phyloP scores from a whole-genome alignment of 2,113 vertebrate genomes.

The Mus spicilegus region DNA sequence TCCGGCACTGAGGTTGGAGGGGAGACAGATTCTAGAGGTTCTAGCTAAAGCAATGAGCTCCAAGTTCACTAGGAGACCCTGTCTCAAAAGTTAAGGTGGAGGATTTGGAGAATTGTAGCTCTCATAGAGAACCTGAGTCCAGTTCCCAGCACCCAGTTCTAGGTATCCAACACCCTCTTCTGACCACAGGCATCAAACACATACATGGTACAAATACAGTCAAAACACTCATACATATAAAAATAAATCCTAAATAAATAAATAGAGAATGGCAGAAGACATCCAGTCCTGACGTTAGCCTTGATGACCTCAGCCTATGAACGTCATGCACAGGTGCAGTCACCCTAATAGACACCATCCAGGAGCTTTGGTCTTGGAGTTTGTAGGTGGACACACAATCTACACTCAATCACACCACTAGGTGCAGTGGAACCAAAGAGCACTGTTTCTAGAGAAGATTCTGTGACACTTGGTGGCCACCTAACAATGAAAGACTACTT shows the following conservation, averaged over 20 bases:
- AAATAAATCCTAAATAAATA: not conserved
- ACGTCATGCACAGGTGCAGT: not conserved
- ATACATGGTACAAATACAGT: not conserved
- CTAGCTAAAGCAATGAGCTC: not conserved
- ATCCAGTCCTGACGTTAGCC: no score
- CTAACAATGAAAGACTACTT: not conserved
- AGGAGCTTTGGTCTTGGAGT: not conserved
- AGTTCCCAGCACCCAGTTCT: not conserved
- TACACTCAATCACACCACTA: not conserved
- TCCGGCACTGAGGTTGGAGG: not conserved
- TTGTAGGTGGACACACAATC: not conserved
- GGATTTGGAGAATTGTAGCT: not conserved
- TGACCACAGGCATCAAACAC: not conserved
- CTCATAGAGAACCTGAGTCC: not conserved
- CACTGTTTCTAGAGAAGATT: no score
- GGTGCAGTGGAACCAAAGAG: not conserved
- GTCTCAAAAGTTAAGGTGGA: not conserved
- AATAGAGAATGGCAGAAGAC: not conserved
- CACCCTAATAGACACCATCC: not conserved
- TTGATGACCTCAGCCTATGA: not conserved
- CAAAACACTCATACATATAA: not conserved
- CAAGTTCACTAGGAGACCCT: not conserved
- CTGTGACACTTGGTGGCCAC: no score
- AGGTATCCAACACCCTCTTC: not conserved
- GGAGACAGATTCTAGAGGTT: not conserved